Percentiles rank a stretch among this genome's conserved stretches.
phyloP scores from a whole-genome alignment of 1,140 invertebrate species.

The Panulirus ornatus region DNA sequence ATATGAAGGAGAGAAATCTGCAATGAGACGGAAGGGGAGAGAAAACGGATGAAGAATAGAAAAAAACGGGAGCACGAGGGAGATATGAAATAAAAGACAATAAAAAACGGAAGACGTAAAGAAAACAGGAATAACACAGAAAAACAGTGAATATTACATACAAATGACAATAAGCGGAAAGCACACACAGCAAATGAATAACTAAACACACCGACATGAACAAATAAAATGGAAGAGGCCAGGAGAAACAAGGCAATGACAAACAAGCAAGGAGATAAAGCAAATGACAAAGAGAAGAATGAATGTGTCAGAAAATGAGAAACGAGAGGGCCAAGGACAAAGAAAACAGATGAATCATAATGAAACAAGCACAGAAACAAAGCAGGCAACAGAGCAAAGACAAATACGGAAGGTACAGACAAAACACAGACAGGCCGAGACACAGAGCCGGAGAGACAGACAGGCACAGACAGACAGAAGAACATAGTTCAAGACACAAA shows the following conservation, averaged over 20 bases:
- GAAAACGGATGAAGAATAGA: not conserved
- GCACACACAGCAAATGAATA: not conserved
- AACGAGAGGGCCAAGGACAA: not conserved
- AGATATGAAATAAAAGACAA: not conserved
- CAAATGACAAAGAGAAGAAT: not conserved
- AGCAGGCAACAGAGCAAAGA: not conserved
- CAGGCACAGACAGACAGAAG: not conserved
- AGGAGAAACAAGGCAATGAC: not conserved
- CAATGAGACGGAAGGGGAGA: not conserved
- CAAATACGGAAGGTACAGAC: not conserved
- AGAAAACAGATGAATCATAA: not conserved
- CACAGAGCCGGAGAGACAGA: slow-evolving; percentile 9
- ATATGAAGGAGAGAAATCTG: not conserved
- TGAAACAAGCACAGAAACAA: not conserved
- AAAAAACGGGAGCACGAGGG: not conserved
- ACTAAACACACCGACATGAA: not conserved
- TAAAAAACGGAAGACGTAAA: not conserved
- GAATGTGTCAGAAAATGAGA: not conserved
- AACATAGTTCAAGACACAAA: not conserved
- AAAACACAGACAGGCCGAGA: not conserved
- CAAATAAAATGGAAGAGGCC: not conserved
- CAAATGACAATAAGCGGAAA: not conserved
- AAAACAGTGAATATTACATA: not conserved
- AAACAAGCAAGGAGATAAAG: not conserved
- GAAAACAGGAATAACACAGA: not conserved